Percentiles rank a stretch among this genome's conserved stretches.
Evolutionary conservation across 2,888 invertebrate genomes (phyloP).

Genomic region (Cerastoderma edule): DNA sequence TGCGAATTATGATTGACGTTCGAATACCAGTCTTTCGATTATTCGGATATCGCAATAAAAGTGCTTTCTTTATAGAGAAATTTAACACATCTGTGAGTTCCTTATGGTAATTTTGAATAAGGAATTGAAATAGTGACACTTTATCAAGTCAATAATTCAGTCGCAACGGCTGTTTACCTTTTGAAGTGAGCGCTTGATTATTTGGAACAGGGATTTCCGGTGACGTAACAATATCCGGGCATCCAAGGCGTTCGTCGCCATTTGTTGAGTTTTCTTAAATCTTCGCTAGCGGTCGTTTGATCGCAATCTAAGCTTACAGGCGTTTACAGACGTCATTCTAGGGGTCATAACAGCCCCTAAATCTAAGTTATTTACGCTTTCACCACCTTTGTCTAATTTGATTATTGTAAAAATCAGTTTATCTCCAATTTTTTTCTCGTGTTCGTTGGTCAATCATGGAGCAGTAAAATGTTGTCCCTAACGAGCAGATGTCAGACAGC

Average conservation of each 20-base stretch:
- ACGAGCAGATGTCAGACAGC: slow-evolving; percentile 22
- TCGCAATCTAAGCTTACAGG: slow-evolving; percentile 40
- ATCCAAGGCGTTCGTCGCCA: slow-evolving; percentile 62
- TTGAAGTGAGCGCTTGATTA: background rate
- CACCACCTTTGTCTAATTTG: background rate
- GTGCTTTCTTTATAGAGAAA: too few relatives aligned
- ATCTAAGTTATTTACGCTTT: slow-evolving; percentile 7
- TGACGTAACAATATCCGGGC: slow-evolving; percentile 58
- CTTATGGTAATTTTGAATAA: too few relatives aligned
- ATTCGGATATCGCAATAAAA: too few relatives aligned
- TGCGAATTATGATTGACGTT: too few relatives aligned
- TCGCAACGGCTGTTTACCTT: background rate
- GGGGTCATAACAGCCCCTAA: slow-evolving; percentile 51
- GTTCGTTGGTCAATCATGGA: slow-evolving; percentile 71
- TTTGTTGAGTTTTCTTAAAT: slow-evolving; percentile 36
- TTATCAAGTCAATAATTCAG: too few relatives aligned
- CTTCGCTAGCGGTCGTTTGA: slow-evolving; percentile 41
- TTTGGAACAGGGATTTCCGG: background rate
- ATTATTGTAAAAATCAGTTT: background rate
- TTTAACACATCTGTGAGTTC: too few relatives aligned
- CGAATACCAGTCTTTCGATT: too few relatives aligned
- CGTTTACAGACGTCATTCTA: slow-evolving; percentile 32
- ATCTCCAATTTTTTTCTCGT: slow-evolving; percentile 36
- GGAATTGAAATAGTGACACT: too few relatives aligned
- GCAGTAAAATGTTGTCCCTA: slow-evolving; percentile 73